phyloP scores from a whole-genome alignment of 2,113 vertebrate species.

The Alosa alosa region DNA sequence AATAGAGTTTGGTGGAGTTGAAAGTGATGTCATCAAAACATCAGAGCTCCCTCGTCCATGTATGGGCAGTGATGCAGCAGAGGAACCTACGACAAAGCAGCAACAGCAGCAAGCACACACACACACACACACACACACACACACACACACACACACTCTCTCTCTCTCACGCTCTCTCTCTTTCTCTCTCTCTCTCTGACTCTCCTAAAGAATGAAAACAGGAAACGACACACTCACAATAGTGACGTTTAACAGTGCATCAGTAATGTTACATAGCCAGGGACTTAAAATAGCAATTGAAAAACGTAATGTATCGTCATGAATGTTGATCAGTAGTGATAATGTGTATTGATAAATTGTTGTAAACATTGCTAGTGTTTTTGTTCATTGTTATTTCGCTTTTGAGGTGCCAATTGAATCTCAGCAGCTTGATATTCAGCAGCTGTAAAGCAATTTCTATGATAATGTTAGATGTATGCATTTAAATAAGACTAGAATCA shows the following conservation, averaged over 20 bases:
- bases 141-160: background rate
- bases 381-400: background rate
- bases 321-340: background rate
- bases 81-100: conserved; percentile 1
- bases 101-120: background rate
- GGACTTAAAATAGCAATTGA: background rate
- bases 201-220: background rate
- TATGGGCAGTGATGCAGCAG: conserved; percentile 27
- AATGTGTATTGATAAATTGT: background rate
- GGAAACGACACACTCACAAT: background rate
- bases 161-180: background rate
- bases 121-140: background rate
- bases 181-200: background rate
- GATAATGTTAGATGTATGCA: background rate
- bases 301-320: background rate
- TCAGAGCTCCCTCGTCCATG: conserved; percentile 6
- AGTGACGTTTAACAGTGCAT: background rate
- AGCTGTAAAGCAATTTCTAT: background rate
- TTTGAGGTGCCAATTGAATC: background rate
- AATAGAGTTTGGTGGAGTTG: conserved; percentile 50
- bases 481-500: background rate
- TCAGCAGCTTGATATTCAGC: background rate
- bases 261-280: background rate
- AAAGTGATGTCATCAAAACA: conserved; percentile 60
- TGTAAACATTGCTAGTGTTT: background rate